Evolutionary conservation across 37 sponge, comb jelly and placozoan species (phyloP).

Genomic region (Haliclona indistincta): DNA sequence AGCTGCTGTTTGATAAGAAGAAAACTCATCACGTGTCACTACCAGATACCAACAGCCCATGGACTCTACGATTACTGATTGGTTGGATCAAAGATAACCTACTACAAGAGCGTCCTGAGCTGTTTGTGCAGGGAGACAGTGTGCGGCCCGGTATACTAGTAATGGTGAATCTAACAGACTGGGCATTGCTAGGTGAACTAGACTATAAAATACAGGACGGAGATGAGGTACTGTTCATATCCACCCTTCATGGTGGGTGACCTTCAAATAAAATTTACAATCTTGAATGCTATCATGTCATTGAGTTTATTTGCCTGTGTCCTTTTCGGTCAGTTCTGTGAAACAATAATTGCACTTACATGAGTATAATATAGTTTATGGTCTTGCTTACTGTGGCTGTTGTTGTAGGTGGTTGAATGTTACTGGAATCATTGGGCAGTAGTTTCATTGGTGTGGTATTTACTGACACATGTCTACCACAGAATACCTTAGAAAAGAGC

Average conservation of each 20-base stretch:
- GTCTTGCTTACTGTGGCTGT: background rate
- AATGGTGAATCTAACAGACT: conserved; percentile 94
- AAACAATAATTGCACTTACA: background rate
- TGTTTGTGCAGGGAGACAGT: conserved; percentile 86
- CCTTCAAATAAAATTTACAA: background rate
- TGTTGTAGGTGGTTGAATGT: background rate
- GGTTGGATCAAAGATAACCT: conserved; percentile 88
- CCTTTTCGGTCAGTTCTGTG: too few relatives aligned
- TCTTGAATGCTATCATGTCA: background rate
- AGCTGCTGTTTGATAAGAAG: conserved; percentile 88
- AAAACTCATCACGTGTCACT: conserved; percentile 80
- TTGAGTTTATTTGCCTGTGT: too few relatives aligned
- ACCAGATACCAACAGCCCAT: conserved; percentile 38
- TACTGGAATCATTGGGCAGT: conserved; percentile 1
- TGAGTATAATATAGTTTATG: background rate
- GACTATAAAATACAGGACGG: conserved; percentile 80
- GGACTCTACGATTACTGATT: conserved; percentile 83
- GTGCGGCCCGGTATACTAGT: conserved; percentile 98
- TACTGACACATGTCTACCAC: conserved; percentile 76
- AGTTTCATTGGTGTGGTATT: conserved; percentile 71
- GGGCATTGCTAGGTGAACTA: conserved; percentile 92
- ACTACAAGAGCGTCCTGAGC: conserved; percentile 90
- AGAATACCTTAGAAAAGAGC: conserved; percentile 53
- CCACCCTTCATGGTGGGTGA: conserved; percentile 97
- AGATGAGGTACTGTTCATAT: conserved; percentile 93